Conservation (phyloP, 2,888 invertebrate species). For the Chorisops tibialis region DNA sequence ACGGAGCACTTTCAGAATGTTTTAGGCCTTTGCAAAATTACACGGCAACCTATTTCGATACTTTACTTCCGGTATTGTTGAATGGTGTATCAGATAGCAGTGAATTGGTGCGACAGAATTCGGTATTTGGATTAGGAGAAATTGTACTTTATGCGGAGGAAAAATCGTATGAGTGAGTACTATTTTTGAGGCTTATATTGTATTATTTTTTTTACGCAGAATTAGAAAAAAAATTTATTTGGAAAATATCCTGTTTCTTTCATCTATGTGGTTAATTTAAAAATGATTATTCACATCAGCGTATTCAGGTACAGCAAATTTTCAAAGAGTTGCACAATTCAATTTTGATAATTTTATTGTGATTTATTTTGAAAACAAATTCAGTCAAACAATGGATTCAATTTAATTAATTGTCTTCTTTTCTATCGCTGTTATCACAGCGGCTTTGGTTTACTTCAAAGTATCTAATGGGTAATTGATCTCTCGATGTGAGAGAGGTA, state of each 20-base stretch:
- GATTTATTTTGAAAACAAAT: no score
- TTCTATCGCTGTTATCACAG: no score
- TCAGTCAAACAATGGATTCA: no score
- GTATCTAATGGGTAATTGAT: no score
- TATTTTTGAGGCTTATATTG: no score
- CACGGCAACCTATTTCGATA: slow-evolving; percentile 58
- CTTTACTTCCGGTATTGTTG: slow-evolving; percentile 63
- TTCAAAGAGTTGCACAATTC: background rate
- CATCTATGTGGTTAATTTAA: no score
- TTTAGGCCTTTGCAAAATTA: slow-evolving; percentile 60
- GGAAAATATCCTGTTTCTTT: no score
- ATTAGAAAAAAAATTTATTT: background rate
- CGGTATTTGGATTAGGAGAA: slow-evolving; percentile 73
- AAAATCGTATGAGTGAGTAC: slow-evolving; percentile 59
- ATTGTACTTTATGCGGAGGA: slow-evolving; percentile 65
- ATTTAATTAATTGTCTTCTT: no score
- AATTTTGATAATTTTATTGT: background rate
- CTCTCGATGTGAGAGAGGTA: no score
- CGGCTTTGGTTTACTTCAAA: no score
- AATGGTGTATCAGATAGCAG: slow-evolving; percentile 60
- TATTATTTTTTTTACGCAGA: background rate
- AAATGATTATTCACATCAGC: no score
- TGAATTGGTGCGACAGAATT: slow-evolving; percentile 72
- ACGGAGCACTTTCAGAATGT: slow-evolving; percentile 71
- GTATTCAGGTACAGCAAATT: background rate